Evolutionary conservation across 37 sponge, comb jelly and placozoan species (phyloP).

Genomic region (Dysidea cf. avara): DNA sequence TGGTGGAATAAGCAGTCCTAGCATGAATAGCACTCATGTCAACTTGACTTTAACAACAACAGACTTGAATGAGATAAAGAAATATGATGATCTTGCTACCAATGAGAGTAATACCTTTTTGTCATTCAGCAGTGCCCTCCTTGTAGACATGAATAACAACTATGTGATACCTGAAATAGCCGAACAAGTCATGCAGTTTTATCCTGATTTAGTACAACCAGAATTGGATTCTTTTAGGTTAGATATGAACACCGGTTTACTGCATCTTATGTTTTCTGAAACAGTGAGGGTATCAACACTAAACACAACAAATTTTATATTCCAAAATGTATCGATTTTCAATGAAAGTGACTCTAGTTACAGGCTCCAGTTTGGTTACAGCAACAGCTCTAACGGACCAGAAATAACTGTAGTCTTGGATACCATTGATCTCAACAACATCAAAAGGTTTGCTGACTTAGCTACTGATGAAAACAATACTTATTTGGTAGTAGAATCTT

Average conservation of each 20-base stretch:
- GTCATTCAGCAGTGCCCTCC: conserved; percentile 21
- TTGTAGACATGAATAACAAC: conserved; percentile 81
- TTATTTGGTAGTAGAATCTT: conserved; percentile 27
- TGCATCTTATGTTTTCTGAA: conserved; percentile 79
- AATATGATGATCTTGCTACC: conserved; percentile 57
- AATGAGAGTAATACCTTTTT: conserved; percentile 39
- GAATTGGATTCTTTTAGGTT: conserved; percentile 54
- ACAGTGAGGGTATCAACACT: conserved; percentile 66
- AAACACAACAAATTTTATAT: conserved; percentile 36
- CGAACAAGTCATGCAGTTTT: conserved; percentile 33
- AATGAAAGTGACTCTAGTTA: conserved; percentile 37
- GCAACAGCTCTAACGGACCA: conserved; percentile 43
- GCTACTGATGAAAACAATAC: conserved; percentile 63
- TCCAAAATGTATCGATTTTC: conserved; percentile 27
- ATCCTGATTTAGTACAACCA: conserved; percentile 63
- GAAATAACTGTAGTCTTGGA: conserved; percentile 42
- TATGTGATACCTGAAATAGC: not conserved
- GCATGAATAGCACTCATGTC: conserved; percentile 44
- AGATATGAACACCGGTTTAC: conserved; percentile 72
- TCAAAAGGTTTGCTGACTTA: conserved; percentile 70
- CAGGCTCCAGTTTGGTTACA: conserved; percentile 40
- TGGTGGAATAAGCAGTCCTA: conserved; percentile 40
- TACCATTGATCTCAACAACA: conserved; percentile 64
- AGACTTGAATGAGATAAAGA: conserved; percentile 90
- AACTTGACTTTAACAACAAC: conserved; percentile 48